Evolutionary conservation across 35 echinoderm and acorn worm species (phyloP), one percentile per base, ranked within the genome.

Genomic region (Acanthaster planci): DNA sequence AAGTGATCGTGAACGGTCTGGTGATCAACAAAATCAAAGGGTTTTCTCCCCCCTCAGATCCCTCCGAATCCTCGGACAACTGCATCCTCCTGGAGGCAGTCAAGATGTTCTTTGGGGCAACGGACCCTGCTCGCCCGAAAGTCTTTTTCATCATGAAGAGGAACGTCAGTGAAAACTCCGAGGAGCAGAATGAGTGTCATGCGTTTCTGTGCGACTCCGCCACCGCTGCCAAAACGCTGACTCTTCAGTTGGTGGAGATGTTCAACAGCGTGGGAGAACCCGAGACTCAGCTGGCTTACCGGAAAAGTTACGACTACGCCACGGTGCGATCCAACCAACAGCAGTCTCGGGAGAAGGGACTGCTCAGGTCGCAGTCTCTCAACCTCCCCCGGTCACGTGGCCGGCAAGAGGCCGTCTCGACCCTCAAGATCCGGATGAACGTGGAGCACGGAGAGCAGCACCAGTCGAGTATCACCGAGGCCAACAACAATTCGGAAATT

Each of bases 201-300:
- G 94, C 87, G 1, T 92, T 97, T 60, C 58, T 97, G 36, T 97
- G 94, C 39, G 90, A 97, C 77, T 76, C 94, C 30, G 10, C 91
- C 12, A 39, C 94, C 42, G 83, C 85, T 50, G 94, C 94, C 1
- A 97, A 86, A 68, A 53, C 78, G 29, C 64, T 97, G 40, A 97
- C 94, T 4, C 52, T 92, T 39, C 77, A 93, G 16, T 38, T 97
- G 55, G 90, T 97, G 16, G 78, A 92, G 35, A 55, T 90, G 1
- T 97, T 97, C 77, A 90, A 97, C 39, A 35, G 85, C 14, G 44
- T 78, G 8, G 88, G 53, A 21, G 81, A 94, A 40, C 81, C 40
- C 29, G 31, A 81, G 1, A 53, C 42, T 18, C 40, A 83, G 9
- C 30, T 23, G 39, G 68, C 81, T 14, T 42, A 80, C 7, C 67